These are phyloP conservation scores for Hemicrepidius hirtus DNA, from an alignment of 2,888 invertebrate genomes.

Conservation along the genomic window DNA sequence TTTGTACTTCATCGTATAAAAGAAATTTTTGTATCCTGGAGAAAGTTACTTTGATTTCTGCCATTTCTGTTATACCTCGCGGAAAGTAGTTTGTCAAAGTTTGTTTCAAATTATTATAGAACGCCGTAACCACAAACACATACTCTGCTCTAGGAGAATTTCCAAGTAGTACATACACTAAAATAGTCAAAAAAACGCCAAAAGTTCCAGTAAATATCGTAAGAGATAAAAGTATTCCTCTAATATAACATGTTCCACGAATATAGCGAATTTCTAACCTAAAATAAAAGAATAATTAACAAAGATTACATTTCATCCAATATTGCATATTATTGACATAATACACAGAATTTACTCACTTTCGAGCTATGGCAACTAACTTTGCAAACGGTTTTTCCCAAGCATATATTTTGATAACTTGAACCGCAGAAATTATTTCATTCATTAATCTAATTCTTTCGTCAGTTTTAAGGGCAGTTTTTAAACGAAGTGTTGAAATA, in stretches of 20 bases:
- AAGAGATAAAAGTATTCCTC: constrained; percentile 83
- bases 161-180: constrained; percentile 82
- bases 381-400: constrained; percentile 91
- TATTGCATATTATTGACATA: neutral
- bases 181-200: constrained; percentile 86
- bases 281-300: too few species aligned
- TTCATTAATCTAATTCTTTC: constrained; percentile 93
- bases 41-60: constrained; percentile 84
- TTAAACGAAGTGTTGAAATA: constrained; percentile 81
- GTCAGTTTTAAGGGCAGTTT: constrained; percentile 90
- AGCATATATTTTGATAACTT: constrained; percentile 94
- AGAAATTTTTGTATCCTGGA: constrained; percentile 78
- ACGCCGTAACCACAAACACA: constrained; percentile 90
- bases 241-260: constrained; percentile 81
- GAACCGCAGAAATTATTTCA: constrained; percentile 89
- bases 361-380: constrained; percentile 82
- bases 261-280: constrained; percentile 82
- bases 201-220: constrained; percentile 90
- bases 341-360: constrained; percentile 77
- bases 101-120: constrained; percentile 89
- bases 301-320: too few species aligned
- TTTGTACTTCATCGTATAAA: constrained; percentile 67
- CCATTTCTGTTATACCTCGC: constrained; percentile 84
- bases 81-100: constrained; percentile 93
- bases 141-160: constrained; percentile 84